Evolutionary conservation across 2,113 vertebrate species (phyloP), one percentile per base, ranked within the genome.

Genomic region (Gila orcuttii): DNA sequence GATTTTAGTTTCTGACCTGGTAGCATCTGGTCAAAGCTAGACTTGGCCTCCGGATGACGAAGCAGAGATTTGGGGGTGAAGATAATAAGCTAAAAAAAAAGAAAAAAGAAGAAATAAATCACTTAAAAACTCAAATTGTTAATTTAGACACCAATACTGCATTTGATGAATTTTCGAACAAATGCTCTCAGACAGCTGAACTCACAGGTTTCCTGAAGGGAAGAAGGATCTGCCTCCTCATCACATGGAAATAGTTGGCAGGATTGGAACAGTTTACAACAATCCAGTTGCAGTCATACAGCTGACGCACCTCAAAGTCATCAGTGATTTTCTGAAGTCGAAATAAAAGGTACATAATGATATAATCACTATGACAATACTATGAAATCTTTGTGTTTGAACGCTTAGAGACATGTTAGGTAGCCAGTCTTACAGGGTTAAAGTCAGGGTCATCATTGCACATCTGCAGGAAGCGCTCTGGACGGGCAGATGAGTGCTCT

Each of bases 21-120:
- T 84, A 98, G 91, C 98, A 99, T 99, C 85, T 95, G 95, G 0
- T 99, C 96, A 0, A 99, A 99, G 93, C 90, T 97, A 90, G 97
- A 96, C 52, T 97, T 94, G 84, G 98, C 98, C 90, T 99, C 98
- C 0, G 97, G 98, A 89, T 97, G 98, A 69, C 98, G 98, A 88
- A 99, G 95, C 87, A 99, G 93, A 0, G 98, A 99, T 86, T 99
- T 99, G 81, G 98, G 98, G 87, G 98, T 99, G 95, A 99, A 99
- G 92, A 99, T 86, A 25, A 99, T 99, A 81, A 99, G 92, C 98
- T 99, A 92, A 33, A 92, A 91, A 55, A 89, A 12, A 11, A 52
- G 13, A 47, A 7, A 55, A 55, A 52, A 17, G 4, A 52, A 83
- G n/a, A 21, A 15, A 28, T 71, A 42, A 11, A 77, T 6, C 1